Percentiles rank a stretch among this genome's conserved stretches.
These are phyloP conservation scores for Gila orcuttii DNA, from an alignment of 2,113 vertebrate species.

Conservation along the genomic window DNA sequence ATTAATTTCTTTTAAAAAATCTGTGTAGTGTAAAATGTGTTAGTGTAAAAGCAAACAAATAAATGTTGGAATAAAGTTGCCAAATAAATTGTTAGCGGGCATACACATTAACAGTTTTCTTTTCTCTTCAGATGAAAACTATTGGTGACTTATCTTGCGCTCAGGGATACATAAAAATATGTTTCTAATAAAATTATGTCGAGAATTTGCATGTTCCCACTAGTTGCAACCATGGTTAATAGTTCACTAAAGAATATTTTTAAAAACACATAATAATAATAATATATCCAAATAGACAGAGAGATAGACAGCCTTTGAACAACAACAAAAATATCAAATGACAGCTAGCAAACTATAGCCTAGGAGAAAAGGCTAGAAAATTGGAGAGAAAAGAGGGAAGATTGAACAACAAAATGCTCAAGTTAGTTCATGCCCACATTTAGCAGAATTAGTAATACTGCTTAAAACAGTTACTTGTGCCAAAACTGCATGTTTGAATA, in stretches of 20 bases:
- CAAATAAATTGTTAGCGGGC: not conserved
- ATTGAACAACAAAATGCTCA: slow-evolving; percentile 13
- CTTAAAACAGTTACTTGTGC: slow-evolving; percentile 15
- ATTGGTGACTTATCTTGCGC: not conserved
- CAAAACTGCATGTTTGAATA: slow-evolving; percentile 36
- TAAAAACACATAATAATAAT: not conserved
- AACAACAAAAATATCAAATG: not conserved
- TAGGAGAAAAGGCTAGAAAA: not conserved
- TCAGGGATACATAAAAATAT: not conserved
- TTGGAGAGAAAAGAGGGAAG: not conserved
- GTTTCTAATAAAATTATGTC: not conserved
- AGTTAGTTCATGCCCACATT: slow-evolving; percentile 35
- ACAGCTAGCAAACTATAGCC: not conserved
- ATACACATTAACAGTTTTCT: not conserved
- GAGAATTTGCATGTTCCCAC: not conserved
- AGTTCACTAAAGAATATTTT: not conserved
- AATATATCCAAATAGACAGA: not conserved
- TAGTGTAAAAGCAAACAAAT: not conserved
- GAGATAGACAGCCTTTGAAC: not conserved
- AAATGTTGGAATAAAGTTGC: not conserved
- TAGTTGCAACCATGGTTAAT: not conserved
- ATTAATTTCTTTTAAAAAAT: too few relatives aligned
- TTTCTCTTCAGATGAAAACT: not conserved
- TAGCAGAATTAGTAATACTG: slow-evolving; percentile 20
- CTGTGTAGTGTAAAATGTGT: too few relatives aligned